Conservation (phyloP, 2,113 vertebrate genomes). For the Callaeas wilsoni region DNA sequence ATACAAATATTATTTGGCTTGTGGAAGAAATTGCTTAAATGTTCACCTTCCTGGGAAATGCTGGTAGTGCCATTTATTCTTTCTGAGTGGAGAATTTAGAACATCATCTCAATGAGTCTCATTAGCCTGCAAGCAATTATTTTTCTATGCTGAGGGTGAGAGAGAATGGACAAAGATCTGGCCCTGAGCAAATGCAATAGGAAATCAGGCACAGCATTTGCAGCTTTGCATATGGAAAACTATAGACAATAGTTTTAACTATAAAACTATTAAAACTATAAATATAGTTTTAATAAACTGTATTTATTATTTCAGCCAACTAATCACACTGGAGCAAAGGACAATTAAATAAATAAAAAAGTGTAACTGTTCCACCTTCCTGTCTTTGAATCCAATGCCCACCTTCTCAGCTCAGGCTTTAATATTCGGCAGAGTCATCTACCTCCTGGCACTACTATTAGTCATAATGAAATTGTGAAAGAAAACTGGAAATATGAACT, state of each 20-base stretch:
- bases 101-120: background rate
- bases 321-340: background rate
- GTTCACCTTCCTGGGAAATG: background rate
- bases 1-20: background rate
- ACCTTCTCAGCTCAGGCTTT: background rate
- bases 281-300: no score
- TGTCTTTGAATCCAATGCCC: background rate
- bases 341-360: background rate
- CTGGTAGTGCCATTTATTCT: background rate
- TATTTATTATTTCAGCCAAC: background rate
- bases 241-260: background rate
- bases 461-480: background rate
- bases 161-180: background rate
- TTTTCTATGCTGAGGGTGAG: background rate
- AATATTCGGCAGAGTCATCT: background rate
- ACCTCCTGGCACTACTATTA: background rate
- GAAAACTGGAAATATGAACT: background rate
- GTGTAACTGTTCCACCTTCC: background rate
- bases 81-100: conserved; percentile 12
- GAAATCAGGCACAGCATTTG: background rate
- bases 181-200: background rate
- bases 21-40: background rate
- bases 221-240: background rate
- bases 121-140: conserved; percentile 20
- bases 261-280: no score